Evolutionary conservation across 2,113 vertebrate genomes (phyloP).

Genomic region (Apeltes quadracus): DNA sequence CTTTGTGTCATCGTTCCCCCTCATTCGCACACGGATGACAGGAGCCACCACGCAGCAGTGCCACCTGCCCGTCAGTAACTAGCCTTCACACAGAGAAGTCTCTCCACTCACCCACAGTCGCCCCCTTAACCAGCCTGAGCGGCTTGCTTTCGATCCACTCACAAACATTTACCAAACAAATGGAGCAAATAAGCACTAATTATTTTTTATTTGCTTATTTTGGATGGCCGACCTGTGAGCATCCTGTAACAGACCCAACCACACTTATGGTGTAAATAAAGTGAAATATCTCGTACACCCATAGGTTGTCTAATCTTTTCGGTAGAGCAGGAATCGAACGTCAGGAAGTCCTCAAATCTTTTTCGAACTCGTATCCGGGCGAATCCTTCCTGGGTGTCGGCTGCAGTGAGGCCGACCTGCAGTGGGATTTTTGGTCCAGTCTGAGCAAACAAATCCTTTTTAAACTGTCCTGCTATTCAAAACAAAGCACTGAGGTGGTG

Average conservation of each 20-base stretch:
- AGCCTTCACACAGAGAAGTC: too few relatives aligned
- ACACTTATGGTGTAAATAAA: constrained; percentile 24
- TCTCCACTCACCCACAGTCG: too few relatives aligned
- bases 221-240: constrained; percentile 26
- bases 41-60: too few relatives aligned
- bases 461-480: constrained; percentile 43
- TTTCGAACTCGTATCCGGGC: constrained; percentile 10
- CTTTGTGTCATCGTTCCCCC: too few relatives aligned
- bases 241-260: constrained; percentile 5
- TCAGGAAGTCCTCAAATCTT: constrained; percentile 12
- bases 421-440: constrained; percentile 28
- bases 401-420: neutral
- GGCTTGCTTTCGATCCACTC: constrained; percentile 5
- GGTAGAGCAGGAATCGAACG: constrained; percentile 8
- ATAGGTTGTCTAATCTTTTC: constrained; percentile 11
- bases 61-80: too few relatives aligned
- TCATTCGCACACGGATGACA: too few relatives aligned
- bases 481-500: constrained; percentile 54
- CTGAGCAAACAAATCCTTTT: constrained; percentile 49
- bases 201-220: constrained; percentile 44
- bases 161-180: constrained; percentile 8
- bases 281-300: constrained; percentile 26
- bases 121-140: constrained; percentile 4
- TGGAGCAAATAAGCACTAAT: neutral
- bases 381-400: neutral